Base-by-base conservation (phyloP, 2,113 vertebrate genomes). In the Burhinus bistriatus region DNA sequence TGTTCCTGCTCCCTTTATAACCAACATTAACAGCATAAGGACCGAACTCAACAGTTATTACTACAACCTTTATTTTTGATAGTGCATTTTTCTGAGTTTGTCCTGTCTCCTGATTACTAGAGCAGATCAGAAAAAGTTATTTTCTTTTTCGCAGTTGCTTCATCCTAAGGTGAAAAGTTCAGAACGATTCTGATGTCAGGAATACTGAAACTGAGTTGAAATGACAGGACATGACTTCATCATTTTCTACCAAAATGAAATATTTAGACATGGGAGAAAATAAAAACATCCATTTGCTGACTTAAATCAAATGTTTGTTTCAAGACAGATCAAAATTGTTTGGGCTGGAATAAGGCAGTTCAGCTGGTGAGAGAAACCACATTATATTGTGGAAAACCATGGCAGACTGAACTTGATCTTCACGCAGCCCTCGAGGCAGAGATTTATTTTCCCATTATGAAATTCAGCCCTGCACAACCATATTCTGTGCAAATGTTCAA, bases 221-320 rank as follows among this genome's bases (percentile, higher is more conserved):
- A 87, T 57, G 93, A 95, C 80, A 95, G 71, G 72, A 75, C 47
- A 52, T 7, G 88, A 82, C 78, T 94, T 87, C 69, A 90, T 86
- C 57, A 55, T 92, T 87, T 94, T 40, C 92, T 70, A 71, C 82
- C 86, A 81, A 77, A 92, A 87, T 64, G 65, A 97, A 93, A 93
- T 61, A 83, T 81, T 97, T 93, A 55, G 88, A 89, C 94, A 87
- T 23, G 1, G 11, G 55, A 86, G 90, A 78, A 93, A 87, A 90
- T 25, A 90, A 94, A 93, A 93, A 45, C 76, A 89, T 84, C 61
- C 72, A 57, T 95, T 87, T 89, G 34, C 81, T 95, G 94, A 79
- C 80, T 94, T 79, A 68, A 55, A 90, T 86, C 66, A 76, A 87
- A 81, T 57, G 69, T 54, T 85, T 79, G 21, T 84, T 87, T 65